Evolutionary conservation across 2,888 invertebrate species (phyloP).

Genomic region (Tetrapedia diversipes): DNA sequence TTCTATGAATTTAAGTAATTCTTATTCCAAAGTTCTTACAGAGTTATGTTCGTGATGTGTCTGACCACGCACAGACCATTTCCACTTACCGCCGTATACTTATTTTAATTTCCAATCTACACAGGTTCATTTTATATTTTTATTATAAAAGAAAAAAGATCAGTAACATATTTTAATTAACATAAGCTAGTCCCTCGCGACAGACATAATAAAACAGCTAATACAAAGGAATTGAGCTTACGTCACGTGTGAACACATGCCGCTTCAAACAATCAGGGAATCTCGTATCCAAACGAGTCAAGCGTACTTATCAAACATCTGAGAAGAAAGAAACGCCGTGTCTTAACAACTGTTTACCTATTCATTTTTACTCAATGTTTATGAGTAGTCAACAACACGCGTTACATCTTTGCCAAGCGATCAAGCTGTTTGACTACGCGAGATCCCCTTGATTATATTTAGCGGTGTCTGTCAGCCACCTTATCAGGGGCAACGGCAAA

Average conservation of each 20-base stretch:
- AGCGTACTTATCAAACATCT: background rate
- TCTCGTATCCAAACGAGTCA: background rate
- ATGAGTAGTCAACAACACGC: background rate
- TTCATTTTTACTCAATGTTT: background rate
- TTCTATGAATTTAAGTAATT: too few species aligned
- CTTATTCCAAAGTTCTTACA: too few species aligned
- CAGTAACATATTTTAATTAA: too few species aligned
- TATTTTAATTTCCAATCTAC: too few species aligned
- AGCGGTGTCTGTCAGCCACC: background rate
- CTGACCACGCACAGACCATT: background rate
- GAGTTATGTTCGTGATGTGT: background rate
- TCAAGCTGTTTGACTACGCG: background rate
- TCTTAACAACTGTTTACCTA: background rate
- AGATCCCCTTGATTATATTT: slow-evolving; percentile 2
- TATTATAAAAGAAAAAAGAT: too few species aligned
- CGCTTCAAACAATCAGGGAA: background rate
- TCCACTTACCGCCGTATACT: too few species aligned
- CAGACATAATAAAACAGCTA: background rate
- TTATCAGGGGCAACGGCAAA: background rate
- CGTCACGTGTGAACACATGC: background rate
- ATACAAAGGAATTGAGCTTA: background rate
- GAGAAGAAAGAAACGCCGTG: background rate
- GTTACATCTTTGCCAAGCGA: slow-evolving; percentile 2
- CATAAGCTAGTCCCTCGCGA: background rate
- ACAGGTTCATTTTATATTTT: too few species aligned